Evolutionary conservation across 2,797 vertebrate genomes (phyloP).

Genomic region (Diceros bicornis): DNA sequence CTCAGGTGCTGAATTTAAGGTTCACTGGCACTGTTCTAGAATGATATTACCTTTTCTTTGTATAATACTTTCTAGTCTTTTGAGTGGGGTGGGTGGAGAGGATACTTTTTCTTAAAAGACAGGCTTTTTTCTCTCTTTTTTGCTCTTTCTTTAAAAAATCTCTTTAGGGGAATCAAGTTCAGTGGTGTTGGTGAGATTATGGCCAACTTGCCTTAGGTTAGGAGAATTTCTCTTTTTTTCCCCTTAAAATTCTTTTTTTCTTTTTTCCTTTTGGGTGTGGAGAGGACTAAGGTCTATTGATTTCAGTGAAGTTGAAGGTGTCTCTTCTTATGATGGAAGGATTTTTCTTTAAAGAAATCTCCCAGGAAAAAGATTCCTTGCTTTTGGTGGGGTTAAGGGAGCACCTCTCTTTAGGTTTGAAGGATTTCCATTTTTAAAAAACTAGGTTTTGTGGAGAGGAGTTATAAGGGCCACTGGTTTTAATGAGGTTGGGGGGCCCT

Average conservation of each 20-base stretch:
- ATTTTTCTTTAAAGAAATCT: not conserved
- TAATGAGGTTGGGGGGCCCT: not conserved
- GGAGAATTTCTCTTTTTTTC: constrained; percentile 19
- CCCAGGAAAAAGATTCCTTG: not conserved
- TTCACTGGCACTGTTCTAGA: constrained; percentile 2
- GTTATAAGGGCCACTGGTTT: not conserved
- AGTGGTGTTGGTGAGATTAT: not conserved
- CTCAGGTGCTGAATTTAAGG: constrained; percentile 38
- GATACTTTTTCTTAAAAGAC: constrained; percentile 37
- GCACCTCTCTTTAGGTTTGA: not conserved
- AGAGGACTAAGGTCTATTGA: constrained; percentile 38
- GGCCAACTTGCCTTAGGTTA: constrained; percentile 40
- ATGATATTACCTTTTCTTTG: constrained; percentile 45
- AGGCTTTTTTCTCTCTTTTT: not conserved
- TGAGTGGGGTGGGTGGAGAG: not conserved
- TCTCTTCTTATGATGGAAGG: not conserved
- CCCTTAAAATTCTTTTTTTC: not conserved
- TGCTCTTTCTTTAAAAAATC: not conserved
- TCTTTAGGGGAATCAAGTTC: constrained; percentile 17
- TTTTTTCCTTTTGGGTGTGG: not conserved
- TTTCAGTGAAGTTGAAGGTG: constrained; percentile 17
- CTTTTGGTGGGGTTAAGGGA: not conserved
- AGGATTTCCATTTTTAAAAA: constrained; percentile 37
- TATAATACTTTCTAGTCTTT: constrained; percentile 43
- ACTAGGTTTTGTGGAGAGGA: constrained; percentile 2